Conservation (phyloP, 2,888 invertebrate species). For the Acrobasis suavella region DNA sequence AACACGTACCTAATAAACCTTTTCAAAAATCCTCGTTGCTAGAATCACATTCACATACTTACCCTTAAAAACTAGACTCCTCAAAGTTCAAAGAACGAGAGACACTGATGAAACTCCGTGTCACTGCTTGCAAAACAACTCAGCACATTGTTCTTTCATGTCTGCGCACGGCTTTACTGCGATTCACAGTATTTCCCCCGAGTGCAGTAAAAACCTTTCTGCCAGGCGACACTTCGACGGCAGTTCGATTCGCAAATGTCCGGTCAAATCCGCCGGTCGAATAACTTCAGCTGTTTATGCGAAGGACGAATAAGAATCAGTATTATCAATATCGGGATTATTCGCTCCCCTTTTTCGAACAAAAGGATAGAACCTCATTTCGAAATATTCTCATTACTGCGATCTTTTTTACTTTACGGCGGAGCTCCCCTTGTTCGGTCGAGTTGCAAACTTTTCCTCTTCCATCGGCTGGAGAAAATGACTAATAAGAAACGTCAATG, state of each 20-base stretch:
- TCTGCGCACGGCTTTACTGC: slow-evolving; percentile 56
- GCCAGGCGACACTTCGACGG: slow-evolving; percentile 59
- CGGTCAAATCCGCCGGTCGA: slow-evolving; percentile 53
- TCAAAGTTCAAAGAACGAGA: slow-evolving; percentile 38
- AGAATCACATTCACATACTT: too few species aligned
- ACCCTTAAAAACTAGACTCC: slow-evolving; percentile 28
- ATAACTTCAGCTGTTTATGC: slow-evolving; percentile 59
- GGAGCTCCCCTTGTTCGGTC: slow-evolving; percentile 59
- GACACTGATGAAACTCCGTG: slow-evolving; percentile 38
- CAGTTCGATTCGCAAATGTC: slow-evolving; percentile 56
- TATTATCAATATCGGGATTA: slow-evolving; percentile 56
- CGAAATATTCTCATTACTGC: slow-evolving; percentile 72
- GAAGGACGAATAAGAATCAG: slow-evolving; percentile 43
- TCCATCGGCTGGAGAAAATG: slow-evolving; percentile 59
- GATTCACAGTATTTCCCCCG: slow-evolving; percentile 75
- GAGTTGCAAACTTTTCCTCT: slow-evolving; percentile 62
- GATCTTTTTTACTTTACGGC: slow-evolving; percentile 67
- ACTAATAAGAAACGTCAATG: slow-evolving; percentile 71
- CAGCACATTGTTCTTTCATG: slow-evolving; percentile 59
- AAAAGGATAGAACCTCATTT: slow-evolving; percentile 55
- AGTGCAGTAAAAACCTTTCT: slow-evolving; percentile 68
- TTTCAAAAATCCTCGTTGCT: too few species aligned
- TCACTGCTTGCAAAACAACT: slow-evolving; percentile 49
- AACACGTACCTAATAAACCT: too few species aligned
- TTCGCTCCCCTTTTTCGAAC: slow-evolving; percentile 42